Evolutionary conservation across 1,140 invertebrate species (phyloP), one percentile per base, ranked within the genome.

Genomic region (Ladona fulva): DNA sequence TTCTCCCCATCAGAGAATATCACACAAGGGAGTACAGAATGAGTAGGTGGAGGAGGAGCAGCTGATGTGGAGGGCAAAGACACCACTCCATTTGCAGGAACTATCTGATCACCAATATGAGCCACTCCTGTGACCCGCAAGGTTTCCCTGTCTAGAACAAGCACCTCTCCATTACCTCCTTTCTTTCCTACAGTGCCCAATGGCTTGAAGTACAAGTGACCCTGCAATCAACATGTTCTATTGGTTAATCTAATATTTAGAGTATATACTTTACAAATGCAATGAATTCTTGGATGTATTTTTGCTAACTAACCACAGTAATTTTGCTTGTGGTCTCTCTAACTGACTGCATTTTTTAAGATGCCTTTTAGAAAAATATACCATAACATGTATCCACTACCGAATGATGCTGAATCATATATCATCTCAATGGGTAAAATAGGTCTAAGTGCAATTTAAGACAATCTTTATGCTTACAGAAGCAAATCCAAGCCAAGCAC

Each of bases 1-100:
- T 90, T 88, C 79, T 93, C 90, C n/a, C 94, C 93, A 86, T 96
- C 94, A 80, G 92, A 93, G 83, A 96, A 96, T 82, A 95, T 90
- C 7, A 94, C 91, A 74, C 91, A 91, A 14, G 91, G 86, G 29
- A 88, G 85, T 82, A 87, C 87, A 6, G 52, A 66, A 19, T 16
- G n/a, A 66, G 52, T 19, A 66, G 52, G 52, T 66, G 52, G n/a
- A 6, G 52, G 52, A 22, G n/a, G 14, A 66, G 52, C 52, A 5
- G 52, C n/a, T 16, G 52, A 66, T 19, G 52, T 66, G 12, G 52
- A 66, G 52, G 52, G 52, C 16, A 16, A 16, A 19, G 52, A 66
- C 14, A 16, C n/a, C 1, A 22, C 12, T 22, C 52, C 52, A 66
- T 22, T 66, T 66, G 52, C 16, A 16, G 16, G 16, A 66, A 16